Evolutionary conservation across 2,797 vertebrate genomes (phyloP).

Genomic region (Halcyon badia): DNA sequence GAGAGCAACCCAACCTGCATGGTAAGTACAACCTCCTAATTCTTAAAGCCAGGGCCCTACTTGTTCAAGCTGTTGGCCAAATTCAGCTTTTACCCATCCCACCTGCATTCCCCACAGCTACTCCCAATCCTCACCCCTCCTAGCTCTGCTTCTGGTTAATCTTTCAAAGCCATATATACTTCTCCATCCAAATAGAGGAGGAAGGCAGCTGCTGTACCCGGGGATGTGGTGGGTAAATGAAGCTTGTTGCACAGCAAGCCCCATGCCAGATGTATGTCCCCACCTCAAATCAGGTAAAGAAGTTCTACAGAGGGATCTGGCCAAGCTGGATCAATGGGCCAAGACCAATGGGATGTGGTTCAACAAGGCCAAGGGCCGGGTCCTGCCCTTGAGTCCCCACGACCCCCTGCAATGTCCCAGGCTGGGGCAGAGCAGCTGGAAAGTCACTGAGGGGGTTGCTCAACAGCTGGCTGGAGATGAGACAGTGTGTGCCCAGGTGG

Average conservation of each 20-base stretch:
- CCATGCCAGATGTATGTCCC: accelerated
- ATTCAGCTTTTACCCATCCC: not conserved
- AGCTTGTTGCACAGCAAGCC: not conserved
- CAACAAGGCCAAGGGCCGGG: too few relatives aligned
- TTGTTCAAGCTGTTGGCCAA: not conserved
- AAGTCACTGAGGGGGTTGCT: too few relatives aligned
- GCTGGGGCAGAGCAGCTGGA: too few relatives aligned
- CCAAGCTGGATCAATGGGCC: too few relatives aligned
- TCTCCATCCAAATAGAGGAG: not conserved
- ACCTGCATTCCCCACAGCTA: not conserved
- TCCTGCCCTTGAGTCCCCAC: too few relatives aligned
- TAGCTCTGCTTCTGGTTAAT: not conserved
- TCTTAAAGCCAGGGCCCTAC: accelerated
- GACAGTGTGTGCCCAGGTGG: too few relatives aligned
- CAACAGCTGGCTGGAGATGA: too few relatives aligned
- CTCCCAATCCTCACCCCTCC: not conserved
- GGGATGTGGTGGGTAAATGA: accelerated
- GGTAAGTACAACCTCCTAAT: not conserved
- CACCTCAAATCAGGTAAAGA: not conserved
- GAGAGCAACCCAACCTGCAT: not conserved
- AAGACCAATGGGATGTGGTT: too few relatives aligned
- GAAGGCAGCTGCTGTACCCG: not conserved
- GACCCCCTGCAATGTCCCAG: too few relatives aligned
- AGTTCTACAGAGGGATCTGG: too few relatives aligned
- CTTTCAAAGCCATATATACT: not conserved